Percentiles rank a stretch among this genome's conserved stretches.
Conservation (phyloP, 2,797 vertebrate genomes). For the Serranus cabrilla region DNA sequence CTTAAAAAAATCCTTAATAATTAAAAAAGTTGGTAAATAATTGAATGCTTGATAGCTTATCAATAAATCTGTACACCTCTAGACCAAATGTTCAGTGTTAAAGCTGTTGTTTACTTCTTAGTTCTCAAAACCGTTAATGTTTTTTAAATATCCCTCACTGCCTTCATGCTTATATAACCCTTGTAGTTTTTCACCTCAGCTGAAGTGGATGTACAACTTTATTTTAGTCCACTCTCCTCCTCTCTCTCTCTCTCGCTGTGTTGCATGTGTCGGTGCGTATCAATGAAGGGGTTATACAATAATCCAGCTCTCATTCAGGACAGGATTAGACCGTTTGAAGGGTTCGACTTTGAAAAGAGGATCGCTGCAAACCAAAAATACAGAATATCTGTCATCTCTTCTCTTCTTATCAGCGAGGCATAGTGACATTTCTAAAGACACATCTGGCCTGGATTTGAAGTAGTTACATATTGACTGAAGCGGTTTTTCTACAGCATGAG, state of each 20-base stretch:
- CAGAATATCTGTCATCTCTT: constrained; percentile 79
- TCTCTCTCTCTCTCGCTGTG: constrained; percentile 28
- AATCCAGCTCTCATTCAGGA: constrained; percentile 81
- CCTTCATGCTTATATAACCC: constrained; percentile 16
- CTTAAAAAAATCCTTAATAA: too few species aligned
- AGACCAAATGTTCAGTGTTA: background rate
- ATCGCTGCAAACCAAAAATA: constrained; percentile 75
- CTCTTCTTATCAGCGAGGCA: constrained; percentile 67
- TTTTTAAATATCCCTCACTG: constrained; percentile 1
- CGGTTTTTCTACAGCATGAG: constrained; percentile 53
- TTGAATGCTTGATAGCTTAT: too few species aligned
- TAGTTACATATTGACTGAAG: constrained; percentile 72
- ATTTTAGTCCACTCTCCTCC: constrained; percentile 35
- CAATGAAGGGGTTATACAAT: constrained; percentile 78
- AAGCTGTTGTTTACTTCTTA: background rate
- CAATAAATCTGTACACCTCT: too few species aligned
- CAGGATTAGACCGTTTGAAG: constrained; percentile 81
- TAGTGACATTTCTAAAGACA: constrained; percentile 77
- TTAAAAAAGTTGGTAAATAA: too few species aligned
- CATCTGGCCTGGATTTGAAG: constrained; percentile 80
- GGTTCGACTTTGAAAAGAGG: constrained; percentile 75
- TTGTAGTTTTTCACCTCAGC: constrained; percentile 11
- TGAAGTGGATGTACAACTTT: constrained; percentile 52
- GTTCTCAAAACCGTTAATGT: background rate
- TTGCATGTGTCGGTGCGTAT: constrained; percentile 62